Percentiles rank a stretch among this genome's conserved stretches.
phyloP scores from a whole-genome alignment of 2,797 vertebrate species.

The Lemur catta region DNA sequence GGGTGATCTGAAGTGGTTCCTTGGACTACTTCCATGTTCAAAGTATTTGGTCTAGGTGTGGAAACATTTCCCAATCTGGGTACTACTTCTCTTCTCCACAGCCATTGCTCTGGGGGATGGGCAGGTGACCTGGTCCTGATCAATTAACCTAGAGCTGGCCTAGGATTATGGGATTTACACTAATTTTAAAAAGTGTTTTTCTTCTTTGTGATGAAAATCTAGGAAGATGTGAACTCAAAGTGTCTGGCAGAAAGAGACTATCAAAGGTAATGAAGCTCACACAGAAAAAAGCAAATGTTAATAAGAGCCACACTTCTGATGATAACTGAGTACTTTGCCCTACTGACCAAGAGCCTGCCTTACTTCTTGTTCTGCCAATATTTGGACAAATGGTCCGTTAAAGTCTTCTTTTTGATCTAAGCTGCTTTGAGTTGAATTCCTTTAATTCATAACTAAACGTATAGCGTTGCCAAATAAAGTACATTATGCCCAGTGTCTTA shows the following conservation, averaged over 20 bases:
- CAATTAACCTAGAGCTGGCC: background rate
- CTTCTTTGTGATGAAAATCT: background rate
- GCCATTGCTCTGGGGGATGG: background rate
- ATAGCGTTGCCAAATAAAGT: background rate
- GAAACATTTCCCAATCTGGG: background rate
- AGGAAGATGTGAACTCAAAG: background rate
- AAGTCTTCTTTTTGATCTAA: background rate
- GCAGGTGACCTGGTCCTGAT: background rate
- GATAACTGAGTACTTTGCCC: fast-evolving
- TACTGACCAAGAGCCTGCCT: background rate
- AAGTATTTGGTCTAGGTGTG: no score
- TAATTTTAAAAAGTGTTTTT: background rate
- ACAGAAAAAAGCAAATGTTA: background rate
- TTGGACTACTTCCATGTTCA: background rate
- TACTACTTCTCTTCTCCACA: background rate
- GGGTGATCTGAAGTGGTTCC: background rate
- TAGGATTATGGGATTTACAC: background rate
- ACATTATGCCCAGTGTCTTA: background rate
- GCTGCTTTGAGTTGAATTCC: background rate
- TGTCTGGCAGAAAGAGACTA: background rate
- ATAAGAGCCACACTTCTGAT: background rate
- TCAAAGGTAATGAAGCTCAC: background rate
- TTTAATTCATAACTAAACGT: background rate
- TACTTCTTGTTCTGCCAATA: background rate
- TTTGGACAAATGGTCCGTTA: fast-evolving